These are phyloP conservation scores for Romanogobio albipinnatus DNA, from an alignment of 2,113 vertebrate genomes.

Conservation along the genomic window DNA sequence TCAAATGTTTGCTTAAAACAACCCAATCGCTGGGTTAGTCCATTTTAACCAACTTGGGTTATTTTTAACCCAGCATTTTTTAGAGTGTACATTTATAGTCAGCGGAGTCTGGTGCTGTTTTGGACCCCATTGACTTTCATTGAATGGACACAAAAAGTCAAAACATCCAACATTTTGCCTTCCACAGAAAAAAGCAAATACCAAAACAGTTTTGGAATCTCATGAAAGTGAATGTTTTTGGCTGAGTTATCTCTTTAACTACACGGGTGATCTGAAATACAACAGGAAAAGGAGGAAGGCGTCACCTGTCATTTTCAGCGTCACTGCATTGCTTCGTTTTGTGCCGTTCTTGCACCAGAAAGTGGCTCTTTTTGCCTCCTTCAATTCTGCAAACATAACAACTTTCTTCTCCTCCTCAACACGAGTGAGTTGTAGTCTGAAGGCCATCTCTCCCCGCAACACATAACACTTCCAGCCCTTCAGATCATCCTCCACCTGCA, in stretches of 20 bases:
- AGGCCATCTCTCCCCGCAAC: neutral
- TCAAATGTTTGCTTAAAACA: too few relatives aligned
- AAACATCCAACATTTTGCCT: neutral
- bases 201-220: neutral
- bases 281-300: neutral
- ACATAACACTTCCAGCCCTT: neutral
- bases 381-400: neutral
- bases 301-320: constrained; percentile 34
- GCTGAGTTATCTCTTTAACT: neutral
- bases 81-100: too few relatives aligned
- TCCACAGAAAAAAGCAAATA: neutral
- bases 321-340: constrained; percentile 24
- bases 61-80: too few relatives aligned
- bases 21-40: too few relatives aligned
- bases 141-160: neutral
- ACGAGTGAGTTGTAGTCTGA: accelerated
- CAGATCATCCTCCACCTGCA: constrained; percentile 1
- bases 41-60: too few relatives aligned
- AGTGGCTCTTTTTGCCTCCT: neutral
- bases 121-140: too few relatives aligned
- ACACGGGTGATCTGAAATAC: neutral
- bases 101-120: too few relatives aligned
- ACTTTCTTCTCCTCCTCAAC: neutral
- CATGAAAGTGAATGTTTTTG: neutral
- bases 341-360: constrained; percentile 18